Evolutionary conservation across 2,113 vertebrate species (phyloP).

Genomic region (Microcebus lehilahytsara): DNA sequence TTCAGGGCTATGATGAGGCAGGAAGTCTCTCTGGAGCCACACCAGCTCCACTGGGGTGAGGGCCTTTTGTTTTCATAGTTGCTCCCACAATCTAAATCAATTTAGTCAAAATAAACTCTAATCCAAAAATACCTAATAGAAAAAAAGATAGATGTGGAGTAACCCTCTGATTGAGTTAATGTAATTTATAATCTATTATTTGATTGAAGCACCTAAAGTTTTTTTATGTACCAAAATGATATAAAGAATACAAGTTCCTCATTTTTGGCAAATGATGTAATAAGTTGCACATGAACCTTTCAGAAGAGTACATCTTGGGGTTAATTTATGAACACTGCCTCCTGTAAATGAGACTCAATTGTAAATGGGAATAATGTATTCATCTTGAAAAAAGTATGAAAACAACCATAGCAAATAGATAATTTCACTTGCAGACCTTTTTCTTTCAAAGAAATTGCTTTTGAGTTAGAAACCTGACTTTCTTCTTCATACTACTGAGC

Average conservation of each 20-base stretch:
- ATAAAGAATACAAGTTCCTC: not conserved
- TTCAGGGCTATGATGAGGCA: not conserved
- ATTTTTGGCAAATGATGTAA: conserved; percentile 24
- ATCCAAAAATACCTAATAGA: not conserved
- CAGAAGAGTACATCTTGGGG: not conserved
- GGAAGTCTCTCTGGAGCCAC: not conserved
- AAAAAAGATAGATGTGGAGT: not conserved
- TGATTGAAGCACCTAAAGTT: conserved; percentile 9
- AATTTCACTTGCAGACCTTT: not conserved
- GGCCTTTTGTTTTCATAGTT: not conserved
- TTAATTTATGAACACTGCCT: not conserved
- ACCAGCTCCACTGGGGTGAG: not conserved
- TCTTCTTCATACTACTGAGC: not conserved
- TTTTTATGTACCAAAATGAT: not conserved
- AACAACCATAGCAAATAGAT: not conserved
- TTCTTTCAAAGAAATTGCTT: not conserved
- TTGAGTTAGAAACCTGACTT: not conserved
- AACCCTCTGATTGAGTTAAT: not conserved
- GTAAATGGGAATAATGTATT: not conserved
- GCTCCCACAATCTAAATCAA: not conserved
- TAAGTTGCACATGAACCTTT: not conserved
- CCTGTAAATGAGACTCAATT: not conserved
- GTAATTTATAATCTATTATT: not conserved
- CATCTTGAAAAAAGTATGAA: not conserved
- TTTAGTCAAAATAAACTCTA: not conserved